Percentiles rank a stretch among this genome's conserved stretches.
These are phyloP conservation scores for Drosophila subpulchrella DNA, from an alignment of 1,140 invertebrate genomes.

Conservation along the genomic window DNA sequence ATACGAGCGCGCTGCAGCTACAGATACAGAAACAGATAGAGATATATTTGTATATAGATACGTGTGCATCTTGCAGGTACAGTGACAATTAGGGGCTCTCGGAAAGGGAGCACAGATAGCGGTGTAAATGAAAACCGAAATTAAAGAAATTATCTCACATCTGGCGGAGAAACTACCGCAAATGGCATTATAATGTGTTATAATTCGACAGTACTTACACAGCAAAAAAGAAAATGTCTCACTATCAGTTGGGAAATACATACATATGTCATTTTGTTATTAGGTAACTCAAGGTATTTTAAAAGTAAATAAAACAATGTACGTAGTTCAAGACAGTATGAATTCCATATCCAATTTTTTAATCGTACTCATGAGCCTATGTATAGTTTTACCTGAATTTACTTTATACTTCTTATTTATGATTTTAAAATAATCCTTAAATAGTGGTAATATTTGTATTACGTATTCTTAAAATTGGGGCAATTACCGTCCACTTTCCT, in stretches of 20 bases:
- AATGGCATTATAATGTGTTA: slow-evolving; percentile 71
- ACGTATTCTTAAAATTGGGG: background rate
- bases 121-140: slow-evolving; percentile 55
- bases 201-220: slow-evolving; percentile 53
- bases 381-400: too few relatives aligned
- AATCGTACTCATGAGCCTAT: too few relatives aligned
- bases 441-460: background rate
- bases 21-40: slow-evolving; percentile 18
- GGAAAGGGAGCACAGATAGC: slow-evolving; percentile 27
- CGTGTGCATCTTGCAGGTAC: slow-evolving; percentile 64
- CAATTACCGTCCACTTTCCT: slow-evolving; percentile 2
- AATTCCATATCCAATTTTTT: too few relatives aligned
- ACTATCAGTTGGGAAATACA: slow-evolving; percentile 7
- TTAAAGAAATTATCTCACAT: slow-evolving; percentile 58
- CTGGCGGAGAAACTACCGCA: slow-evolving; percentile 34
- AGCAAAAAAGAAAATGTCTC: slow-evolving; percentile 13
- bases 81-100: slow-evolving; percentile 64
- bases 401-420: too few relatives aligned
- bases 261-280: slow-evolving; percentile 3
- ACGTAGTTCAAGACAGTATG: too few relatives aligned
- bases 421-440: background rate
- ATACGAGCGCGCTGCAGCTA: slow-evolving; percentile 44
- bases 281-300: background rate
- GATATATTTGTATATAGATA: background rate
- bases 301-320: slow-evolving; percentile 1